phyloP scores from a whole-genome alignment of 2,113 vertebrate species.

The Empidonax traillii region DNA sequence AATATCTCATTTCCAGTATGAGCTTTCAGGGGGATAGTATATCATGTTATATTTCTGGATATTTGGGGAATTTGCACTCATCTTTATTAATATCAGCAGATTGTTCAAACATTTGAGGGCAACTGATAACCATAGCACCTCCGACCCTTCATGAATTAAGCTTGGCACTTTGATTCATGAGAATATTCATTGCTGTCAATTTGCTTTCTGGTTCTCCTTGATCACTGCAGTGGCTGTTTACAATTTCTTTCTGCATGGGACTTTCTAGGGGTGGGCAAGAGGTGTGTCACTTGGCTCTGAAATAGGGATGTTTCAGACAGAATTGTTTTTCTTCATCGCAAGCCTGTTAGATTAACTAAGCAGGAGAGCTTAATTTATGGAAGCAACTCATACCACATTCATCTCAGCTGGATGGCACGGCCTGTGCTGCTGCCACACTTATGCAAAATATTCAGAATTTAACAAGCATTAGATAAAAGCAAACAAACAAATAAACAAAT shows the following conservation, averaged over 20 bases:
- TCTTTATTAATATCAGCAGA: neutral
- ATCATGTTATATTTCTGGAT: neutral
- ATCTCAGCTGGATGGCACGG: slow-evolving; percentile 3
- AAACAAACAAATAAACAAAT: neutral
- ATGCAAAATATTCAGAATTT: neutral
- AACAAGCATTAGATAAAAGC: neutral
- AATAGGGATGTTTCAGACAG: neutral
- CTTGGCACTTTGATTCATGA: neutral
- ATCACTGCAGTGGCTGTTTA: neutral
- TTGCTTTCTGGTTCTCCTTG: neutral
- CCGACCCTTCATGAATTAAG: neutral
- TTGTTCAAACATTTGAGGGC: neutral
- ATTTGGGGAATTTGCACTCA: neutral
- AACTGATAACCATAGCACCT: neutral
- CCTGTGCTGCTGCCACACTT: neutral
- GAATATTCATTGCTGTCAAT: neutral
- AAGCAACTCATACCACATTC: neutral
- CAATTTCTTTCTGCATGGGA: neutral
- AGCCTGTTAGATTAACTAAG: slow-evolving; percentile 29
- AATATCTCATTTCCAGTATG: neutral
- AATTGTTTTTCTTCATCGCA: neutral
- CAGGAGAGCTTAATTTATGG: neutral
- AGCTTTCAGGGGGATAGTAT: neutral
- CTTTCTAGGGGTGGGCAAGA: neutral
- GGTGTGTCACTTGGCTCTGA: neutral